Evolutionary conservation across 2,113 vertebrate species (phyloP), one percentile per base, ranked within the genome.

Genomic region (Baryphthengus martii): DNA sequence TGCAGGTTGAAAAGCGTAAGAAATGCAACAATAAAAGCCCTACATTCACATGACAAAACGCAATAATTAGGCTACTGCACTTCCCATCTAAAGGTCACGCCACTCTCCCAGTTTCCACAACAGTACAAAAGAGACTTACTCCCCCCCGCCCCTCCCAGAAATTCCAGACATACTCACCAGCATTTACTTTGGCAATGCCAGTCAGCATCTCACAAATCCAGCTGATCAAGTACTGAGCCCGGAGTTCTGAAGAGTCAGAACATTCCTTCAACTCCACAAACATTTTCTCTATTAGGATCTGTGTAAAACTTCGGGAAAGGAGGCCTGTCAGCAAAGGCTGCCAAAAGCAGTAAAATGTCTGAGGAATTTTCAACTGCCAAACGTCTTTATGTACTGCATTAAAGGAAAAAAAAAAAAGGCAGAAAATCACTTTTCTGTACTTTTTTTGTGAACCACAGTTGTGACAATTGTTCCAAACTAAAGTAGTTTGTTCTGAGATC

Each of bases 151-250:
- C n/a, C n/a, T n/a, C n/a, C n/a, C n/a, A 62, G 44, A 45, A 59
- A 44, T 56, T 78, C n/a, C 72, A 96, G 42, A 42, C 12, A 39
- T 40, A 93, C 97, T 98, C 88, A 98, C 98, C 98, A 82, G 95
- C 40, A 0, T 97, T 98, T n/a, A 96, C 95, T 80, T 94, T 98
- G 94, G 96, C 97, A 97, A 99, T 98, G 90, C 98, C 98, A 88
- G 97, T 91, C 44, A 99, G 90, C 77, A 99, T 84, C 94, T 99
- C 98, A 24, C 98, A 96, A 70, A 99, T 98, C 99, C 99, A 99
- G 58, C 95, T 98, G 52, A 98, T 98, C 33, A 99, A 84, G 97
- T 99, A 99, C 93, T 98, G 98, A 7, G 96, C 74, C 68, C 98
- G 97, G 83, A 98, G 97, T 16, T 96, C 93, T 10, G 94, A 96